Percentiles rank a stretch among this genome's conserved stretches.
These are phyloP conservation scores for Doryteuthis pealeii DNA, from an alignment of 1,140 invertebrate species.

Conservation along the genomic window DNA sequence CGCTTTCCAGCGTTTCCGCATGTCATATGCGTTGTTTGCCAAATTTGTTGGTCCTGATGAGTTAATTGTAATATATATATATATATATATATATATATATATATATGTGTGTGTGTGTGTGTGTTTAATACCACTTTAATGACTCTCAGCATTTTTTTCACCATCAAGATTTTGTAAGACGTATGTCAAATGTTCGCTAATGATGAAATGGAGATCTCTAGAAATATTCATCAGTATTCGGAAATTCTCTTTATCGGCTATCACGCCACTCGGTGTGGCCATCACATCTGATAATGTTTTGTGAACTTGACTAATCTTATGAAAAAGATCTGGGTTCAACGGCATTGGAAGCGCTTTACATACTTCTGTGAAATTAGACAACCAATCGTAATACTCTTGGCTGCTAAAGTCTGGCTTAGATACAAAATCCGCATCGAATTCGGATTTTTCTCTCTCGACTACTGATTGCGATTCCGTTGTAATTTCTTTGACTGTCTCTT, in stretches of 20 bases:
- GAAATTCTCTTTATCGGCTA: conserved; percentile 53
- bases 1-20: too few relatives aligned
- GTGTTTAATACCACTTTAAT: too few relatives aligned
- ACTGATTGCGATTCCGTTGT: conserved; percentile 2
- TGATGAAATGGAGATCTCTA: conserved; percentile 48
- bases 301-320: conserved; percentile 55
- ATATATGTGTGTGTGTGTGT: too few relatives aligned
- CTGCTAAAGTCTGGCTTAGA: conserved; percentile 49
- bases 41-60: too few relatives aligned
- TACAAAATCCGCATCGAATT: conserved; percentile 37
- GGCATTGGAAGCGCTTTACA: conserved; percentile 52
- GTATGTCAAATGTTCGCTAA: conserved; percentile 49
- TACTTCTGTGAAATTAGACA: conserved; percentile 50
- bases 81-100: too few relatives aligned
- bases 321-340: conserved; percentile 48
- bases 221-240: conserved; percentile 53
- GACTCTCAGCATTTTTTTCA: not conserved
- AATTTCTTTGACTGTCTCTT: conserved; percentile 13
- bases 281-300: conserved; percentile 54
- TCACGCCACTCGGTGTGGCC: conserved; percentile 50
- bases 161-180: conserved; percentile 45
- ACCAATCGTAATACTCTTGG: conserved; percentile 57
- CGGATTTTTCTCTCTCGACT: conserved; percentile 1
- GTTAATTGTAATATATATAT: too few relatives aligned
- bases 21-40: too few relatives aligned